Base-by-base conservation (phyloP, 2,888 invertebrate species). In the Isotomurus palustris region DNA sequence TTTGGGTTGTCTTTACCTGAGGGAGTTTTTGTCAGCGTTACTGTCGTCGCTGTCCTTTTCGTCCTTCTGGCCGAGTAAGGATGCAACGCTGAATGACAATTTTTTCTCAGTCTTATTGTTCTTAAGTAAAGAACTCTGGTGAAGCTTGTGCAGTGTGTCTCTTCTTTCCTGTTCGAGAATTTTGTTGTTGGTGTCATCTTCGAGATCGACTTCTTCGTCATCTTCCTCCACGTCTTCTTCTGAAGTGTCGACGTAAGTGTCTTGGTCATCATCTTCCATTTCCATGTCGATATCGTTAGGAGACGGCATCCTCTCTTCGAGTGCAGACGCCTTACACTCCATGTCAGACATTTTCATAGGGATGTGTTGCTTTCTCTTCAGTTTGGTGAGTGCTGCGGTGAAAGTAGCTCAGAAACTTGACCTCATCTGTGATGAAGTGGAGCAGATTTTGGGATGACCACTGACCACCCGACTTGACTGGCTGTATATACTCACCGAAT, bases 201-300 rank as follows among this genome's bases (percentile, higher is more conserved):
- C 63, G 24, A 53, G 45, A 50, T 67, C 66, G 6, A 64, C 60
- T 14, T 64, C 65, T 38, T 70, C 71, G 19, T 71, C 71, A 1
- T 71, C 71, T 2, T 72, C 71, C 10, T 70, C 72, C 24, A 71
- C 71, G 5, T 71, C 72, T 12, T 71, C 72, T 12, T 72, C 72
- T 21, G 69, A 69, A 27, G 70, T 67, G 50, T 66, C 69, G 10
- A 67, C 68, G 36, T 64, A 60, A 54, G 63, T 62, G 52, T 68
- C 70, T 51, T 68, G 68, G 38, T 72, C 72, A 32, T 72, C 70
- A 12, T 72, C 72, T 43, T 72, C 73, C 59, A 71, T 71, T 51
- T 72, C 73, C 57, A 73, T 60, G 57, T 72, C 71, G 43, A 72
- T 73, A 56, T 72, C 73, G 44, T 72, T 72, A 44, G 70, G 68